These are phyloP conservation scores for Dyspetes luteomarginatus DNA, from an alignment of 2,888 invertebrate genomes.

Conservation along the genomic window DNA sequence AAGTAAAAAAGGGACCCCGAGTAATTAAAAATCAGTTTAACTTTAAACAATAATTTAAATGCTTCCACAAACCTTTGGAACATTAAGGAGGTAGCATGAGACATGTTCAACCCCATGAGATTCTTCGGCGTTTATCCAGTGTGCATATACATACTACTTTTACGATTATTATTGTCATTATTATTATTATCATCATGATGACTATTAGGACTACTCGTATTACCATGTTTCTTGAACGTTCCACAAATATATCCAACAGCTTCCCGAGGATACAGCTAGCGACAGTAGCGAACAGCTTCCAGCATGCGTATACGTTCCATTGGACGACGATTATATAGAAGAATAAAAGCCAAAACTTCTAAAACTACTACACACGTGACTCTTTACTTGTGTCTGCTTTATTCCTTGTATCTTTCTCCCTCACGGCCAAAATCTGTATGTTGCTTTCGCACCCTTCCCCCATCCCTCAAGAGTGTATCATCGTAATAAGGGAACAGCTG, in stretches of 20 bases:
- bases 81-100: too few species aligned
- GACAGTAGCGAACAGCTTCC: not conserved
- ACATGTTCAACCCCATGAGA: too few species aligned
- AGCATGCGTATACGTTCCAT: conserved; percentile 1
- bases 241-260: not conserved
- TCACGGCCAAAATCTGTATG: conserved; percentile 12
- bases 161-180: conserved; percentile 13
- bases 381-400: conserved; percentile 17
- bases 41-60: too few species aligned
- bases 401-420: conserved; percentile 36
- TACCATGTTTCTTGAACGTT: conserved; percentile 1
- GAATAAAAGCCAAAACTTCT: conserved; percentile 29
- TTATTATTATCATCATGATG: conserved; percentile 1
- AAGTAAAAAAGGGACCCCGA: too few species aligned
- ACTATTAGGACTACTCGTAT: conserved; percentile 31
- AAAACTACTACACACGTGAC: conserved; percentile 28
- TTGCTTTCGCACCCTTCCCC: conserved; percentile 42
- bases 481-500: conserved; percentile 79
- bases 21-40: too few species aligned
- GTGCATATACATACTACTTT: not conserved
- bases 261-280: not conserved
- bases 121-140: too few species aligned
- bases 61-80: too few species aligned
- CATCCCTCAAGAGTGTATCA: conserved; percentile 69
- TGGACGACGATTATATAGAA: conserved; percentile 17